Evolutionary conservation across 2,113 vertebrate species (phyloP), one percentile per base, ranked within the genome.

Genomic region (Agapornis roseicollis): DNA sequence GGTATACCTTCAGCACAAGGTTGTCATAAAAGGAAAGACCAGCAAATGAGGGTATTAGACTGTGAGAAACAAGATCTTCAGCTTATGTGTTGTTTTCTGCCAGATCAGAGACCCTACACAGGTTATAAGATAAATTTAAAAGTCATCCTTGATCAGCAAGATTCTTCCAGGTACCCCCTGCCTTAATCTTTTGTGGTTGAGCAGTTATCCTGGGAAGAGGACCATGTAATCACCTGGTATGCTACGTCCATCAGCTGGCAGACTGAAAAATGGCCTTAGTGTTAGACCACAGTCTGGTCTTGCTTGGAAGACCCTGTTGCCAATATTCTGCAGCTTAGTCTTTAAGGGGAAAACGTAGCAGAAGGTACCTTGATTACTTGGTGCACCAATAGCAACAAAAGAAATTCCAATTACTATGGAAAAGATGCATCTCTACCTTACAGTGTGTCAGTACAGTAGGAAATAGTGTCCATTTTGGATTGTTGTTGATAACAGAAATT

Each of bases 171-270:
- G 7, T 17, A 63, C 3, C 8, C 20, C 5, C 31, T 50, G n/a
- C 13, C 3, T 42, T 35, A 19, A 19, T 33, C 49, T 74, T 49
- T 66, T 18, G 22, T 61, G 56, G 31, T 20, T 73, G 60, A 72
- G 35, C 8, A 47, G 23, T 80, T 71, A 27, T 7, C 13, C 29
- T 44, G 18, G 11, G 50, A 85, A 70, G 10, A 78, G 11, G 17
- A 47, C 8, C 4, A 71, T 4, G 1, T 47, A 50, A 65, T 63
- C 25, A 29, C 17, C 35, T 50, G 33, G 41, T 8, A 23, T 0
- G 0, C 22, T 61, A 13, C 0, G 0, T 17, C 56, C 42, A 23
- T 31, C 37, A 80, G 22, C 14, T 7, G 2, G 18, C 10, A 65
- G 31, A 27, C 12, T 74, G 35, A 80, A 88, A 81, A 80, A 60